Evolutionary conservation across 2,888 invertebrate species (phyloP), one percentile per base, ranked within the genome.

Genomic region (Neoscelio sp.): DNA sequence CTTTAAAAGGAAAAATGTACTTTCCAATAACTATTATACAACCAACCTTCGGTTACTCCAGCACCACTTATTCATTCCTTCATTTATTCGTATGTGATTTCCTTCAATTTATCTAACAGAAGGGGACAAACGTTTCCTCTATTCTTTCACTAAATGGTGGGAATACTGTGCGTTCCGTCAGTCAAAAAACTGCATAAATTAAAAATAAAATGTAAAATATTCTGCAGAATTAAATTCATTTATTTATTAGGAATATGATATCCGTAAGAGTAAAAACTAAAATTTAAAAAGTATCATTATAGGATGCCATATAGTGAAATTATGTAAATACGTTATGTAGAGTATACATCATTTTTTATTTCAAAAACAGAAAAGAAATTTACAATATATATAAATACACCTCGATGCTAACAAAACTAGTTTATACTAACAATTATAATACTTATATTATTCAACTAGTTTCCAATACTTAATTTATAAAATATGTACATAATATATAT

Each of bases 101-200:
- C 67, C 75, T 75, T 62, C 60, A 75, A 67, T 75, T 75, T 44
- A 60, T 67, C 52, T 75, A 52, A 54, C 60, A 44, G 75, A 58
- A 75, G 73, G 64, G 73, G 71, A 58, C 74, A 48, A 65, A 65
- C 56, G 35, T 60, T 70, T 70, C 58, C 58, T 48, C 58, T 48
- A 60, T 70, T 70, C 67, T 60, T 70, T 50, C 50, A 60, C 70
- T 46, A 30, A 60, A 60, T 46, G 70, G 8, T 70, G 50, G 50
- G 58, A 48, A 48, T 44, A 30, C 18, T 46, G 35, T 30, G 15
- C 42, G 28, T 28, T 28, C 28, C 2, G n/a, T 12, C 1, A 33
- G 28, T 28, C 33, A 12, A 33, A n/a, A 33, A 33, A 33, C 12
- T 33, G n/a, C 33, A 33, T 5, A 5, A 33, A 10, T 33, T 33